phyloP scores from a whole-genome alignment of 2,888 invertebrate genomes.

The Macaria notata region DNA sequence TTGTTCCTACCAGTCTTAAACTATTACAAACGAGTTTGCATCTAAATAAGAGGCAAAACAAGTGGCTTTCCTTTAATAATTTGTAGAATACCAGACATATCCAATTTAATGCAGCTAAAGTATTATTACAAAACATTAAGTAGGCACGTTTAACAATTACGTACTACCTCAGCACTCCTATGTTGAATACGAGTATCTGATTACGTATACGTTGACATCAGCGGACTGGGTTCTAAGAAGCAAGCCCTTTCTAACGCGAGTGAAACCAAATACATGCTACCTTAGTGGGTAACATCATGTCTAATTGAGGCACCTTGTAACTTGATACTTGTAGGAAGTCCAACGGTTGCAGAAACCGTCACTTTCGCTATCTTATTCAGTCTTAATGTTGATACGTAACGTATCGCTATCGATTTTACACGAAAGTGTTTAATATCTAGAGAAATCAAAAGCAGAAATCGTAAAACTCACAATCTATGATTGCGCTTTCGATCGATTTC shows the following conservation, averaged over 20 bases:
- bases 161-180: neutral
- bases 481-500: conserved; percentile 16
- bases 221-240: conserved; percentile 11
- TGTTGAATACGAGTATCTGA: neutral
- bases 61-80: no score
- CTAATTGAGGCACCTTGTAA: conserved; percentile 15
- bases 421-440: conserved; percentile 28
- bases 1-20: no score
- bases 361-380: conserved; percentile 36
- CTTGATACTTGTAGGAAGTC: conserved; percentile 30
- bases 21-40: no score
- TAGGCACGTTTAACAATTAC: neutral
- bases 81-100: no score
- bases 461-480: conserved; percentile 9
- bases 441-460: conserved; percentile 14
- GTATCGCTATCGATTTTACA: conserved; percentile 34
- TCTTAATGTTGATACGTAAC: conserved; percentile 27
- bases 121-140: no score
- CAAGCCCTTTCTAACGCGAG: conserved; percentile 6
- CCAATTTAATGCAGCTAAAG: no score
- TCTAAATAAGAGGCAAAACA: no score
- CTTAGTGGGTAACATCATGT: conserved; percentile 7
- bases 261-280: conserved; percentile 16
- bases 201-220: conserved; percentile 13
- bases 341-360: conserved; percentile 24